Base-by-base conservation (phyloP, 2,888 invertebrate species). In the Xestia c-nigrum region DNA sequence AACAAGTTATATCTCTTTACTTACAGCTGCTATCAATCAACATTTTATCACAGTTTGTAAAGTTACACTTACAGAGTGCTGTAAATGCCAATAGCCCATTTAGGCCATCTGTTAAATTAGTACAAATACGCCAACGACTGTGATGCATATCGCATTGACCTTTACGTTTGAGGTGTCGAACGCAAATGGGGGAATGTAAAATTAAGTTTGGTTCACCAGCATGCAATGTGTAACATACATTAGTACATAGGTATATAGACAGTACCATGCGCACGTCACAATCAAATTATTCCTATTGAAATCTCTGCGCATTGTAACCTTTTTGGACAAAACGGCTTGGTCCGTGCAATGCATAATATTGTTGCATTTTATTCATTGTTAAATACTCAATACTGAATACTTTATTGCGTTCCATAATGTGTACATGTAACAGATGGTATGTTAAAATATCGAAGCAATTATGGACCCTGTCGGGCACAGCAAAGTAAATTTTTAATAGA, bases 51-150 rank as follows among this genome's bases (percentile, higher is more conserved):
- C 9, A 40, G n/a, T 50, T 47, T 31, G 47, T 43, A 10, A 21
- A 68, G 16, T 1, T 55, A 40, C 10, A 10, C n/a, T 19, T 65
- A 21, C 5, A 19, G 68, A 40, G 14, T 68, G 47, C 43, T 50
- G 59, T 16, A 47, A 67, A 78, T 73, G 40, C 47, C 70, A 47
- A 59, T 50, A 40, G 43, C 14, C 31, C 59, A 43, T 59, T 64
- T 71, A 61, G 12, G 19, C 50, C 64, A 78, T 65, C 64, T 74
- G 83, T 57, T 78, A 55, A 68, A 65, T 52, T 40, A 50, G 52
- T 74, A 52, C 38, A 40, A 68, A 38, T 64, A 31, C 21, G 46
- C 24, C 24, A 57, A 14, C 43, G 14, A n/a, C 19, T 68, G 16
- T 14, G 50, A 57, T 57, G 63, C 50, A 38, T 16, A 43, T 68